Evolutionary conservation across 1,140 invertebrate species (phyloP), one percentile per base, ranked within the genome.

Genomic region (Philotrypesis tridentata): DNA sequence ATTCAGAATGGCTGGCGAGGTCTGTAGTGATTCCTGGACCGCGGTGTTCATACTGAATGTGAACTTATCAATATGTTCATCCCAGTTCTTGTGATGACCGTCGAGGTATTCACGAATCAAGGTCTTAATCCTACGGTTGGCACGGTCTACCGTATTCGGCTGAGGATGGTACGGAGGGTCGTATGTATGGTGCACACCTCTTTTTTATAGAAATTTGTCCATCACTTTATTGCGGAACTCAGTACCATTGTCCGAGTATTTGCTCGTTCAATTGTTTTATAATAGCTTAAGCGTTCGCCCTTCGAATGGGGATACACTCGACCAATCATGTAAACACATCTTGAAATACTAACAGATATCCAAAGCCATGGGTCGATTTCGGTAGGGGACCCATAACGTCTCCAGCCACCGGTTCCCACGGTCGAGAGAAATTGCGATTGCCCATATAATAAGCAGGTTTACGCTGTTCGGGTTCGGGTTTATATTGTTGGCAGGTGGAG

Each of bases 351-450:
- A 86, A 33, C 1, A 82, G 14, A 60, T 84, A 86, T 11, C 80
- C 1, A n/a, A n/a, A n/a, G n/a, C n/a, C n/a, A n/a, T n/a, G n/a
- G n/a, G n/a, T n/a, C n/a, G n/a, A n/a, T n/a, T n/a, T n/a, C n/a
- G n/a, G n/a, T n/a, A n/a, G n/a, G n/a, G n/a, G n/a, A n/a, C n/a
- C n/a, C n/a, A n/a, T n/a, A n/a, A n/a, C n/a, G n/a, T n/a, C n/a
- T n/a, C n/a, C n/a, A n/a, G n/a, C n/a, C n/a, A n/a, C n/a, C n/a
- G 79, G 72, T 27, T 86, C 21, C 85, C 84, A 88, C 21, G 87
- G 85, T 1, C 40, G 25, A 0, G 40, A 25, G 25, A 74, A 78
- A 68, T n/a, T 43, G 2, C 68, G 48, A 8, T 43, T 27, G 3
- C 80, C 80, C 72, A 84, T 83, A 3, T 71, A 31, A 1, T 78